Evolutionary conservation across 2,888 invertebrate species (phyloP).

Genomic region (Cryptocephalus primarius): DNA sequence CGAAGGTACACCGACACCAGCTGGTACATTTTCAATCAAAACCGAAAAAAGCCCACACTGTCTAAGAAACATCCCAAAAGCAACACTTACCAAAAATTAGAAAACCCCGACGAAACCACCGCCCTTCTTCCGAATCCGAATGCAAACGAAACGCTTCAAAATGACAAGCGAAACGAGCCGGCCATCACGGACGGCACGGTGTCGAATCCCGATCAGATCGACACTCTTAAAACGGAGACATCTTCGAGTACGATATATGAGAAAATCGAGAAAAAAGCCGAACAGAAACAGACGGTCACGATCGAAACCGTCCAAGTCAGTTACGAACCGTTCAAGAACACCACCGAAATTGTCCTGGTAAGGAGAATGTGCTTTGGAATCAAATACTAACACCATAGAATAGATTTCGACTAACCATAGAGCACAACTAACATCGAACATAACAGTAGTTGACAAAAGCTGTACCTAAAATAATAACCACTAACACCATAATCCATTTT

Average conservation of each 20-base stretch:
- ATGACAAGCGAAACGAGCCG: constrained; percentile 3
- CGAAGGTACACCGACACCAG: constrained; percentile 64
- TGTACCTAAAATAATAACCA: too few relatives aligned
- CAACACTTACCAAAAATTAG: background rate
- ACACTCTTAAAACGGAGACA: too few relatives aligned
- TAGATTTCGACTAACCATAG: too few relatives aligned
- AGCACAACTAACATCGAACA: too few relatives aligned
- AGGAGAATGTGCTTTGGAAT: constrained; percentile 11
- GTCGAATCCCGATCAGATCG: background rate
- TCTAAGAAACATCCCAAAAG: too few relatives aligned
- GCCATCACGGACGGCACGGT: constrained; percentile 4
- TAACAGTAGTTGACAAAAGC: too few relatives aligned
- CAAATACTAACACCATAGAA: too few relatives aligned
- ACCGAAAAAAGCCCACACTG: constrained; percentile 25
- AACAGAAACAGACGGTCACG: constrained; percentile 21
- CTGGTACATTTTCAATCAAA: constrained; percentile 61
- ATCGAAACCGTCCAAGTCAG: constrained; percentile 32
- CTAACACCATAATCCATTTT: too few relatives aligned
- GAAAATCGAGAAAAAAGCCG: constrained; percentile 7
- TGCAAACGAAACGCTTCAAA: constrained; percentile 4
- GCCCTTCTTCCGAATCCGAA: background rate
- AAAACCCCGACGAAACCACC: constrained; percentile 3
- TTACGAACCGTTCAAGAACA: constrained; percentile 24
- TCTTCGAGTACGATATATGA: constrained; percentile 9
- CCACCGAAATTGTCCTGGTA: constrained; percentile 29